Base-by-base conservation (phyloP, 2,888 invertebrate species). In the Eremobia ochroleuca region DNA sequence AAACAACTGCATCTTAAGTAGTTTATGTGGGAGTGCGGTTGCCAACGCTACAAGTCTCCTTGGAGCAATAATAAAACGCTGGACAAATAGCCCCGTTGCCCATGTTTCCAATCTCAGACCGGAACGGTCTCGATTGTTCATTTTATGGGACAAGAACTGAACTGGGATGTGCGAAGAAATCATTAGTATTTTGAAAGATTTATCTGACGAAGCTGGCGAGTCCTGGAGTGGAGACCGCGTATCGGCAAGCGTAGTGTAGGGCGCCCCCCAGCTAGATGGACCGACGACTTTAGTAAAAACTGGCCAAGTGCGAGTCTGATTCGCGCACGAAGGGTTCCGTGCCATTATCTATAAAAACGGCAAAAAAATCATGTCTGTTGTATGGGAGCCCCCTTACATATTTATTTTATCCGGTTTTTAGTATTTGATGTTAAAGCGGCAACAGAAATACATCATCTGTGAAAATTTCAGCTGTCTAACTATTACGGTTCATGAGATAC, bases 41-140 rank as follows among this genome's bases (percentile, higher is more conserved):
- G 76, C 78, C 67, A 81, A 79, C 79, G 77, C 72, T 79, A 74
- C 73, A 85, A 73, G 83, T 72, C 74, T 77, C 73, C 71, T 76
- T 64, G 79, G 69, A 61, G 21, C 49, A 81, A 67, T 71, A 85
- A 86, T 90, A 90, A 90, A 91, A 81, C 70, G 71, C 34, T n/a
- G 73, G 82, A 89, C 69, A 81, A 87, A 90, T 84, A 78, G 89
- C 65, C 65, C 34, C n/a, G 67, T 9, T 68, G 61, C 18, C 67
- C 80, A 73, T 85, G 76, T 79, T 70, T 75, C 75, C 79, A 85
- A 59, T 80, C 73, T 68, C 62, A 64, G 68, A 31, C 73, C 61
- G 67, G 85, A 89, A 86, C 77, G 79, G 77, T 43, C 43, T 49
- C 68, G 78, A 66, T 77, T 71, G 74, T 67, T 65, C 76, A 77